These are phyloP conservation scores for Dinoponera quadriceps DNA, from an alignment of 1,140 invertebrate genomes.

Conservation along the genomic window DNA sequence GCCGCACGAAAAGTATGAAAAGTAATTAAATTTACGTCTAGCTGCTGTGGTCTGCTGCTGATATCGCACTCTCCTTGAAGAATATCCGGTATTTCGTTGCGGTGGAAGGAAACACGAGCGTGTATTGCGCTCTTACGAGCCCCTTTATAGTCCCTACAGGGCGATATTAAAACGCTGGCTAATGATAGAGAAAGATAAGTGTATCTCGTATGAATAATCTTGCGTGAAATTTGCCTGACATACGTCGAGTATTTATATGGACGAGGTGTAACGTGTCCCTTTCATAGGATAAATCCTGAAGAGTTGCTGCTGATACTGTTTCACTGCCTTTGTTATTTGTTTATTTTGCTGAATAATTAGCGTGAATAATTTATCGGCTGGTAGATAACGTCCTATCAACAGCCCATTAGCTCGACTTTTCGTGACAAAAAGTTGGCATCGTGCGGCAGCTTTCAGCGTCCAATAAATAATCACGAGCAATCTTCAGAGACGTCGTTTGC, in stretches of 20 bases:
- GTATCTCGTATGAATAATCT: constrained; percentile 1
- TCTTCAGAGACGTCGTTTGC: constrained; percentile 1
- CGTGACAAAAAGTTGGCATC: constrained; percentile 78
- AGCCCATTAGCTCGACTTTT: constrained; percentile 65
- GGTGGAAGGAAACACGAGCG: background rate
- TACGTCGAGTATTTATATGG: too few relatives aligned
- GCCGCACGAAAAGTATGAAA: constrained; percentile 82
- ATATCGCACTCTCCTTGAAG: constrained; percentile 11
- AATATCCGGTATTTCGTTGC: constrained; percentile 21
- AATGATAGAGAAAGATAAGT: constrained; percentile 11
- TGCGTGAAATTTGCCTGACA: too few relatives aligned
- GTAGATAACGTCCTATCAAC: constrained; percentile 76
- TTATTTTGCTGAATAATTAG: too few relatives aligned
- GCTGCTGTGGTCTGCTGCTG: background rate
- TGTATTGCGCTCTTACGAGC: constrained; percentile 41
- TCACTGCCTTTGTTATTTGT: too few relatives aligned
- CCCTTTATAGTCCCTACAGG: background rate
- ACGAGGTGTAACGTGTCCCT: too few relatives aligned
- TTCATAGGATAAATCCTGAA: too few relatives aligned
- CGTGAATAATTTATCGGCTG: constrained; percentile 30
- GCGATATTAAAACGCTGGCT: background rate
- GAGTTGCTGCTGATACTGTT: too few relatives aligned
- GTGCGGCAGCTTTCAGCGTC: constrained; percentile 60
- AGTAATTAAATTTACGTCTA: constrained; percentile 81
- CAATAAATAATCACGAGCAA: constrained; percentile 59